Base-by-base conservation (phyloP, 2,797 vertebrate species). In the Helostoma temminkii region DNA sequence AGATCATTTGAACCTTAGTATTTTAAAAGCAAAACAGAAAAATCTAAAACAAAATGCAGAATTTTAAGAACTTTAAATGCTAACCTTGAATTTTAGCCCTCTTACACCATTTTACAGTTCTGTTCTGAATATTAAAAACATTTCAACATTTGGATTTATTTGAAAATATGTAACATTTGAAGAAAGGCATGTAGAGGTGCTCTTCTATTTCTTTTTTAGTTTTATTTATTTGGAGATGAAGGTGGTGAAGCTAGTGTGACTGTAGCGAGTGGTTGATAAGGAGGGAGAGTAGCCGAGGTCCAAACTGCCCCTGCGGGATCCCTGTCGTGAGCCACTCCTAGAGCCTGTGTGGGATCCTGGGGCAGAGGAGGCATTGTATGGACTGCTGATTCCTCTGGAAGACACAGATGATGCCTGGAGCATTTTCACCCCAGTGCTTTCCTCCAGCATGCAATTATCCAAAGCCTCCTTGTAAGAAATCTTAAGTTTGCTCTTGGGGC, bases 401-500 rank as follows among this genome's bases (percentile, higher is more conserved):
- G 98, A 98, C 54, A 96, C 70, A 0, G 94, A 94, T 53, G 96
- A 94, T 0, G 98, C 98, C 76, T 97, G 97, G 58, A 99, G 94
- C 89, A 99, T 95, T 75, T 93, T 94, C 18, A 99, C 83, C 8
- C 96, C 95, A 0, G 94, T 97, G 85, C 92, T 82, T 16, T 98
- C 96, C 81, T 99, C 98, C 55, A 95, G 91, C 93, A 99, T 91
- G 49, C 95, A 98, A 30, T 94, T 95, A 87, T 96, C 96, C 84
- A 99, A 88, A 28, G 96, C 96, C 58, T 99, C 96, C 87, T 95
- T 97, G 85, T 97, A 99, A 59, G 96, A 97, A 72, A 99, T 97
- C 88, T 95, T 98, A 66, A 99, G 93, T 80, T 99, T 98, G 81
- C 95, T 98, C 90, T 98, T 99, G 58, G 98, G 98, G 73, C 98